Base-by-base conservation (phyloP, 2,113 vertebrate genomes). In the Ciconia maguari region DNA sequence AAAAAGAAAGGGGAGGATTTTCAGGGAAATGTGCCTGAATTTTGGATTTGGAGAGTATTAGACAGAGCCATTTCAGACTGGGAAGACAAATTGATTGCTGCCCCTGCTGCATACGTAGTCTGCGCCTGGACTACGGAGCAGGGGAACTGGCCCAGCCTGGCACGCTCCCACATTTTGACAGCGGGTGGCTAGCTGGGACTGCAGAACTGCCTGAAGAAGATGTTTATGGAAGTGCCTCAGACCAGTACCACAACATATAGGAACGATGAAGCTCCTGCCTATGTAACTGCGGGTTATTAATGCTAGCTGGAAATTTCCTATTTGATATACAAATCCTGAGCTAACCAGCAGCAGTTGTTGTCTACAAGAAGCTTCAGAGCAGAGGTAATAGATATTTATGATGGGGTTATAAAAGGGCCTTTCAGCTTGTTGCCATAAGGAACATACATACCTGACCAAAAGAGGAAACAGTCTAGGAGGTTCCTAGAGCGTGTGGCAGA, bases 71-170 rank as follows among this genome's bases (percentile, higher is more conserved):
- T 62, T 69, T 75, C 48, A 62, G 11, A 49, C 15, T 62, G 42
- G 42, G 32, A 82, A 76, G 62, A 57, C 30, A 49, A 76, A 48
- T 2, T 36, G 25, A 32, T 32, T 55, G 51, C 41, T 75, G 12
- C 7, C 38, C 38, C 22, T 38, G 16, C 38, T 29, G 5, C 3
- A 0, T n/a, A 60, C 0, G 0, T 25, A 41, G 13, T 21, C 44
- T 65, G n/a, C 16, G 66, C 42, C 22, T 51, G 42, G 49, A 58
- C 18, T 44, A 20, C 3, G 16, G 41, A 48, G 22, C 10, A 14
- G n/a, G 12, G 13, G 42, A 62, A 44, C 11, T 21, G 32, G 22
- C 44, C 62, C n/a, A 24, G n/a, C 48, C 69, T 55, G 62, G 6
- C 20, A 74, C 25, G 14, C 9, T 61, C 34, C 8, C 41, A 48